Base-by-base conservation (phyloP, 2,888 invertebrate genomes). In the Cheilosia variabilis region DNA sequence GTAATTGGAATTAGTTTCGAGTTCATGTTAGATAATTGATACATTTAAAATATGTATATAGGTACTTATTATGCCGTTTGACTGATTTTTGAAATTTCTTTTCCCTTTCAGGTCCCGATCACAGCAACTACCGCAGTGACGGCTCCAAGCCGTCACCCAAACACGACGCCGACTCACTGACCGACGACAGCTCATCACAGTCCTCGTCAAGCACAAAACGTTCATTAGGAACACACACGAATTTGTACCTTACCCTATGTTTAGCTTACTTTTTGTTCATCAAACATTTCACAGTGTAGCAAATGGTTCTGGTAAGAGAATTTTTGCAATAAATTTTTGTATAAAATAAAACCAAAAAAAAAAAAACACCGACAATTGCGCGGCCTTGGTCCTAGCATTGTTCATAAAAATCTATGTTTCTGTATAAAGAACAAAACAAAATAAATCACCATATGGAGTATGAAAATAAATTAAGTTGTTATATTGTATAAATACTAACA, bases 111-210 rank as follows among this genome's bases (percentile, higher is more conserved):
- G 92, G 88, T 72, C 88, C 91, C 19, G 92, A 92, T 89, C 91
- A 91, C 87, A 89, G 90, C 75, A 91, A 90, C 78, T 91, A 91
- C 62, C 90, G 91, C 52, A 89, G 89, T 50, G 91, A 92, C 83
- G 88, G 89, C 0, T 91, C 91, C 52, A 89, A 80, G 77, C 63
- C 87, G 2, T 84, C 87, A 50, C 87, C 78, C 7, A 91, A 91
- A 55, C 91, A 92, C 31, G 92, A 92, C 82, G 92, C 92, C 73
- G 90, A 92, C 72, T 91, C 91, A 41, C 78, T 92, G 13, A 91
- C 92, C 57, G 90, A 92, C 71, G 91, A 91, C 66, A 89, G 27
- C 57, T 68, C 86, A 81, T 77, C 86, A 9, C 75, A 66, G 58
- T 34, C 68, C 63, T 81, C 81, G 6, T 81, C 81, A 52, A 86